phyloP scores from a whole-genome alignment of 2,797 vertebrate species.

The Rallus crepitans region DNA sequence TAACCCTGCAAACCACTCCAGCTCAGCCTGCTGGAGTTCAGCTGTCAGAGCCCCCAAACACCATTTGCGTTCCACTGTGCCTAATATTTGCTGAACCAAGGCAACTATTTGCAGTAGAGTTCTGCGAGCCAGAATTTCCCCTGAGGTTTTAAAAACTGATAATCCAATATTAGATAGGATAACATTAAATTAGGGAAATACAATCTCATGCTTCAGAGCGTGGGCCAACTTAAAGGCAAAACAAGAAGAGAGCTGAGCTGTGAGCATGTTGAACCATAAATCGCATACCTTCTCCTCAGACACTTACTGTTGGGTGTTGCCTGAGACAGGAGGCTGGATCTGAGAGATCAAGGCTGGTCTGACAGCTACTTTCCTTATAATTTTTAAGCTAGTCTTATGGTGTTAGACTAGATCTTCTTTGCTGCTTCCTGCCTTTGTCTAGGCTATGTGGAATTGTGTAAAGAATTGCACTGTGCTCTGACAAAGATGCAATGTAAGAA shows the following conservation, averaged over 20 bases:
- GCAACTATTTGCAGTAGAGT: neutral
- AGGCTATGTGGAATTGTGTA: neutral
- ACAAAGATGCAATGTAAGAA: neutral
- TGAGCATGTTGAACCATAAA: neutral
- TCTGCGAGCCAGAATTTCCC: neutral
- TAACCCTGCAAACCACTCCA: neutral
- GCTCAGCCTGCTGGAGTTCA: neutral
- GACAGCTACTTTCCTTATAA: neutral
- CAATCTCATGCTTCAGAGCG: neutral
- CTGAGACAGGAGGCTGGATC: neutral
- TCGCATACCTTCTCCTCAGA: neutral
- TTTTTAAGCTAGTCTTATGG: neutral
- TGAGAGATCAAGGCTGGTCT: neutral
- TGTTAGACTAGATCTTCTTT: neutral
- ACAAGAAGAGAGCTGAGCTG: neutral
- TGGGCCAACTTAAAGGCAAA: neutral
- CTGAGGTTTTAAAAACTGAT: conserved; percentile 2
- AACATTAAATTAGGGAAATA: conserved; percentile 21
- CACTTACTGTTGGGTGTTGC: neutral
- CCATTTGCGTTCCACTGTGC: neutral
- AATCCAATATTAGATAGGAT: neutral
- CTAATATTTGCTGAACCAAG: conserved; percentile 17
- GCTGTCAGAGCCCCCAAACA: neutral
- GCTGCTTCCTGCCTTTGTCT: neutral
- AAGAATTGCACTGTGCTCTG: neutral